Base-by-base conservation (phyloP, 1,140 invertebrate genomes). In the Harlomillsia oculata region DNA sequence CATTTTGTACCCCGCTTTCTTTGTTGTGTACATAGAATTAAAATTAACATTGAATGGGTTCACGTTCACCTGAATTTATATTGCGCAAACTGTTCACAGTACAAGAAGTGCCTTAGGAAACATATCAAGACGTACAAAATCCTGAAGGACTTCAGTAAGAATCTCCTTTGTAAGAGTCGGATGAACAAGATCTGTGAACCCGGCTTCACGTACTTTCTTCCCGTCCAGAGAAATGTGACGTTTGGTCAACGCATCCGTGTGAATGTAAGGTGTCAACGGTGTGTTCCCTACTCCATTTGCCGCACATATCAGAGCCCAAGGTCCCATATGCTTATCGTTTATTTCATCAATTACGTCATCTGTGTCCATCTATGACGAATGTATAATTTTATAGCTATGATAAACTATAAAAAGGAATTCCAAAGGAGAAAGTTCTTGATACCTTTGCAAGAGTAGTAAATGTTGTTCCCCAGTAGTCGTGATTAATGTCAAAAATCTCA, bases 291-390 rank as follows among this genome's bases (percentile, higher is more conserved):
- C 80, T 37, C 75, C 76, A 73, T 87, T 82, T 61, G 75, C 74
- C 56, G 80, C 76, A 70, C 89, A 93, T 41, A 85, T 80, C 67
- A 84, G 83, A 5, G 87, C 88, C 90, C 90, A 95, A 8, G 88
- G 88, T 1, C 78, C 79, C 74, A 92, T 79, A 71, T 93, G 90
- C 69, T 91, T 91, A 69, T 93, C 89, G 72, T 93, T 93, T 0
- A 87, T 86, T 65, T 93, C 88, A 60, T 90, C 87, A 0, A 88
- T 83, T 25, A 89, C 80, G 21, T 77, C 76, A n/a, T 75, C 77
- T 71, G 88, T 75, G 71, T 85, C 84, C 21, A 73, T 73, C 82
- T 84, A 64, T 6, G 74, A 69, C 53, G 60, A 56, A 57, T 32
- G 45, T 56, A 37, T 3, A 44, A 20, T 18, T 29, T n/a, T 16